Percentiles rank a stretch among this genome's conserved stretches.
Conservation (phyloP, 2,797 vertebrate species). For the Prionace glauca region DNA sequence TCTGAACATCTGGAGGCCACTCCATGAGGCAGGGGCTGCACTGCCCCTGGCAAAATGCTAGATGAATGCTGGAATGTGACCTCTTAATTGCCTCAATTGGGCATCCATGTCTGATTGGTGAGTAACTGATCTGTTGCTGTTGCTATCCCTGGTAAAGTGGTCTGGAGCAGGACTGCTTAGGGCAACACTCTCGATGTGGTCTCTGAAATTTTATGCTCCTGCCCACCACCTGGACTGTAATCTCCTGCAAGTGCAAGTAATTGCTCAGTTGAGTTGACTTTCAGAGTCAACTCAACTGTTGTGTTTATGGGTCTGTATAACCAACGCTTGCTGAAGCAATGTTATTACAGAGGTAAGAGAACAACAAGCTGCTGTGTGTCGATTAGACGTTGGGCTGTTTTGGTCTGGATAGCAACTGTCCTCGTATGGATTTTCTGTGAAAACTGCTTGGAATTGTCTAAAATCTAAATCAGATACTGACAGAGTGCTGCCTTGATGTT, state of each 20-base stretch:
- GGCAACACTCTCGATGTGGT: not conserved
- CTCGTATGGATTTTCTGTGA: not conserved
- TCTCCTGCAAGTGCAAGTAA: too few species aligned
- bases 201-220: not conserved
- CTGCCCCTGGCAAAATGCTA: not conserved
- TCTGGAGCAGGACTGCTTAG: not conserved
- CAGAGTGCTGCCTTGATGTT: not conserved
- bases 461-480: not conserved
- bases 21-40: not conserved
- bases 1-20: not conserved
- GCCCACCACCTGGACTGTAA: not conserved
- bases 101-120: not conserved
- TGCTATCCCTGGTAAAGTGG: not conserved
- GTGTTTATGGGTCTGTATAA: not conserved
- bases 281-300: not conserved
- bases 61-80: not conserved
- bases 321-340: not conserved
- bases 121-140: not conserved
- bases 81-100: not conserved
- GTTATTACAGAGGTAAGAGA: not conserved
- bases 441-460: not conserved
- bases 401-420: not conserved
- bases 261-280: not conserved
- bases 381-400: not conserved
- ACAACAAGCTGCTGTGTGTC: not conserved